Evolutionary conservation across 2,888 invertebrate species (phyloP).

Genomic region (Cotesia congregata): DNA sequence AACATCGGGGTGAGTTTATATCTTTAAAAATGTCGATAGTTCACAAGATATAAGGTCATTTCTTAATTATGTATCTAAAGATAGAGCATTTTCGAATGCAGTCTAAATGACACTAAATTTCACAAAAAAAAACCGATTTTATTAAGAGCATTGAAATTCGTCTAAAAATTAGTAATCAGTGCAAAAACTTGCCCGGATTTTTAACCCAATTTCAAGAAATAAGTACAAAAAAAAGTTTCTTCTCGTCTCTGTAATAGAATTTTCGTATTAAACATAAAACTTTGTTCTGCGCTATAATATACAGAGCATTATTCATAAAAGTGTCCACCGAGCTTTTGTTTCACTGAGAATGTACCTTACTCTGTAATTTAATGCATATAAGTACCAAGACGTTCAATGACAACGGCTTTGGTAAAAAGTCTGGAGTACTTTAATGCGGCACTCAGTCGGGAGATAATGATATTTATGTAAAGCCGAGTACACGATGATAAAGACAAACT

Average conservation of each 20-base stretch:
- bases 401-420: constrained; percentile 13
- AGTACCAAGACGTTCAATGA: constrained; percentile 7
- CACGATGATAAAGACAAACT: background rate
- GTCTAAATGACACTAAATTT: too few species aligned
- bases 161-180: too few species aligned
- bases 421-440: constrained; percentile 7
- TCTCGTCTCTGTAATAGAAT: background rate
- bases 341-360: background rate
- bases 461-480: constrained; percentile 26
- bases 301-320: background rate
- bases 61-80: too few species aligned
- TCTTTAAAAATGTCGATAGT: too few species aligned
- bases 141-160: too few species aligned
- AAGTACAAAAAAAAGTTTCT: background rate
- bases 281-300: background rate
- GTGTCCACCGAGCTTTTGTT: background rate
- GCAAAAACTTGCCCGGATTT: too few species aligned
- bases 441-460: constrained; percentile 18
- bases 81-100: too few species aligned
- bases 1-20: too few species aligned
- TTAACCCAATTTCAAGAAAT: too few species aligned
- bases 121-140: too few species aligned
- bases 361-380: background rate
- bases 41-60: too few species aligned
- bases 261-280: background rate